Conservation (phyloP, 2,888 invertebrate genomes). For the Drosophila subsilvestris region DNA sequence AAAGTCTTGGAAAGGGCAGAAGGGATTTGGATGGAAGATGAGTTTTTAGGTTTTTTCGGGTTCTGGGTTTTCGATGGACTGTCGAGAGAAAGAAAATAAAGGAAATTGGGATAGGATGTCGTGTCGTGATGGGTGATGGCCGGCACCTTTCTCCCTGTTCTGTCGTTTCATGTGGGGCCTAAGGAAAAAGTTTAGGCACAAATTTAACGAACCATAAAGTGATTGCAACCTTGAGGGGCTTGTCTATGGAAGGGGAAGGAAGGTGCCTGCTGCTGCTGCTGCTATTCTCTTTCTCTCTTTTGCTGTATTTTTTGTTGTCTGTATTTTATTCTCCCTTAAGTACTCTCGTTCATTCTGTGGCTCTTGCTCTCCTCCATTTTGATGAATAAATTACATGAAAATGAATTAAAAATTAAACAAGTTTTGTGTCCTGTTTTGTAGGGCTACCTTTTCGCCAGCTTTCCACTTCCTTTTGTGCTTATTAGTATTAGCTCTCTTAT, state of each 20-base stretch:
- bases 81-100: not conserved
- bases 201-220: constrained; percentile 78
- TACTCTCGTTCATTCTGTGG: constrained; percentile 10
- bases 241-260: not conserved
- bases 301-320: not conserved
- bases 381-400: constrained; percentile 70
- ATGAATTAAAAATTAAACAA: constrained; percentile 73
- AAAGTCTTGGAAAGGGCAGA: not conserved
- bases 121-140: constrained; percentile 2
- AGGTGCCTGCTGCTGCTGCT: constrained; percentile 2
- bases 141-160: constrained; percentile 6
- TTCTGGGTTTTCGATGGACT: not conserved
- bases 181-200: constrained; percentile 44
- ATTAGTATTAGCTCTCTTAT: constrained; percentile 28
- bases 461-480: constrained; percentile 3
- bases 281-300: not conserved
- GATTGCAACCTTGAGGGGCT: constrained; percentile 75
- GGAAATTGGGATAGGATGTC: constrained; percentile 1
- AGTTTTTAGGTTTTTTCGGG: not conserved
- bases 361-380: constrained; percentile 39
- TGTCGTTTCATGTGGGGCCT: constrained; percentile 38
- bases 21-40: not conserved
- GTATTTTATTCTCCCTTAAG: no score
- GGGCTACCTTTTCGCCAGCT: constrained; percentile 7
- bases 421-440: constrained; percentile 26